phyloP scores from a whole-genome alignment of 2,888 invertebrate genomes.

The Heliconius hortense region DNA sequence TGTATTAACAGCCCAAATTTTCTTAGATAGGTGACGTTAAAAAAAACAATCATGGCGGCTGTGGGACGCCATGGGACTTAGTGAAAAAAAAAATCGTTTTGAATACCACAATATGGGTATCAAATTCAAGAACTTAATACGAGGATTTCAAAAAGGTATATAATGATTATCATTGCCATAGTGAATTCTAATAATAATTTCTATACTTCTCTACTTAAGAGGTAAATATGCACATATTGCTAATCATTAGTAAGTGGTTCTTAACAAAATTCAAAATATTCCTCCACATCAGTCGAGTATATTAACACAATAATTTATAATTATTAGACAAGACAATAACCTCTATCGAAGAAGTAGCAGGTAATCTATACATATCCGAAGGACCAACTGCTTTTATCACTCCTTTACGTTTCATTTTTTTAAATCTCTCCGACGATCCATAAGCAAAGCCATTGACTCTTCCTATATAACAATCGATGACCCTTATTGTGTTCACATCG shows the following conservation, averaged over 20 bases:
- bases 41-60: no score
- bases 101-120: no score
- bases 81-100: no score
- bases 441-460: constrained; percentile 81
- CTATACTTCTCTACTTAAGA: no score
- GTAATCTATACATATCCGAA: constrained; percentile 74
- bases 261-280: not conserved
- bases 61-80: no score
- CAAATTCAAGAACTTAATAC: no score
- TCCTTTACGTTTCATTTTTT: constrained; percentile 76
- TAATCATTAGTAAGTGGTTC: not conserved
- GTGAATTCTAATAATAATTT: no score
- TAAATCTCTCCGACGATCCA: constrained; percentile 72
- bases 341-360: constrained; percentile 71
- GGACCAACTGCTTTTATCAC: constrained; percentile 80
- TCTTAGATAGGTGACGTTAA: no score
- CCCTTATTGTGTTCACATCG: constrained; percentile 64
- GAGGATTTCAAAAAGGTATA: no score
- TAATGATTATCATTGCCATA: no score
- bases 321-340: constrained; percentile 37
- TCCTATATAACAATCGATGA: constrained; percentile 76
- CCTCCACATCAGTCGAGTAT: not conserved
- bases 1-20: no score
- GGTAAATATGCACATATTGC: no score
- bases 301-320: not conserved